These are phyloP conservation scores for Aviceda subcristata DNA, from an alignment of 2,113 vertebrate genomes.

Conservation along the genomic window DNA sequence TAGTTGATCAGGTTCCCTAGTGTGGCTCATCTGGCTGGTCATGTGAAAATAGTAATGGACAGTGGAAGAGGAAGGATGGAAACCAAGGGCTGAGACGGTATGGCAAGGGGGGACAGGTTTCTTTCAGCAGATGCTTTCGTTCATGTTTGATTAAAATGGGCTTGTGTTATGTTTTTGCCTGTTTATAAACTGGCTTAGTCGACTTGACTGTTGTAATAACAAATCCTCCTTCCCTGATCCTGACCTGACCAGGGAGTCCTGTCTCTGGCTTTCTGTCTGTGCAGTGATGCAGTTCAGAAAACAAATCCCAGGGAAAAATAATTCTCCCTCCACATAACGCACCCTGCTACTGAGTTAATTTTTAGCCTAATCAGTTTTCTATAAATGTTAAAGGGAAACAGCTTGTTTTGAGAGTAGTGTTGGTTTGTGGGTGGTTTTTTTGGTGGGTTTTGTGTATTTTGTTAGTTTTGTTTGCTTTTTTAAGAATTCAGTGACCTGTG, in stretches of 20 bases:
- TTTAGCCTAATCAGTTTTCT: not conserved
- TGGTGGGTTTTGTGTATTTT: not conserved
- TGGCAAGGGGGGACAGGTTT: not conserved
- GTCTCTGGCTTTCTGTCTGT: not conserved
- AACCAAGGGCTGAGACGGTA: not conserved
- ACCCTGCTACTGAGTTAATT: not conserved
- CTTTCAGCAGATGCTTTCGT: slow-evolving; percentile 18
- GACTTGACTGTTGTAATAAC: not conserved
- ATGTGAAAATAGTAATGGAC: not conserved
- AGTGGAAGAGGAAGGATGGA: not conserved
- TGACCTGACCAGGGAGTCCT: not conserved
- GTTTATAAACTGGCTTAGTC: not conserved
- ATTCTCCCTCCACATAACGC: not conserved
- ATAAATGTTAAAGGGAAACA: not conserved
- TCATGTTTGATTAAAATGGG: not conserved
- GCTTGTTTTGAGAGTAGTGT: not conserved
- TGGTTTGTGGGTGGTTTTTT: not conserved
- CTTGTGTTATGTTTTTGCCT: not conserved
- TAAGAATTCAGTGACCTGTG: not conserved
- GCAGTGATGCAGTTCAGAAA: not conserved
- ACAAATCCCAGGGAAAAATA: not conserved
- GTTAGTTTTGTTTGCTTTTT: not conserved
- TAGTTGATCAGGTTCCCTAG: not conserved
- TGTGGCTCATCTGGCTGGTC: not conserved
- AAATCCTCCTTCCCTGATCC: not conserved